Evolutionary conservation across 2,888 invertebrate species (phyloP).

Genomic region (Hydrotaea diabolus): DNA sequence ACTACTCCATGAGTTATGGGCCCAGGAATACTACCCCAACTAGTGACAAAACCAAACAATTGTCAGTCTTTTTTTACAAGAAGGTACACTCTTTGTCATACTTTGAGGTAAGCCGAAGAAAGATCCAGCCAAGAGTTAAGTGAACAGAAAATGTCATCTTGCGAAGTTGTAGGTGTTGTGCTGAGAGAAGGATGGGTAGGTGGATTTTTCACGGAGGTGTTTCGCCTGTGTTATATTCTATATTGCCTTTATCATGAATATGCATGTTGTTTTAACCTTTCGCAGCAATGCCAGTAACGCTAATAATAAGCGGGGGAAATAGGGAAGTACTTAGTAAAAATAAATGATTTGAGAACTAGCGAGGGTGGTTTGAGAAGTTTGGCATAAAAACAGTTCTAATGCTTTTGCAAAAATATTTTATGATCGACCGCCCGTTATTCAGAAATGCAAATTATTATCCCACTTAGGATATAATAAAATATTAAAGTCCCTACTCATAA

Average conservation of each 20-base stretch:
- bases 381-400: no score
- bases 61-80: conserved; percentile 28
- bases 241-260: conserved; percentile 1
- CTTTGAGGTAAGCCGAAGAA: conserved; percentile 1
- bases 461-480: no score
- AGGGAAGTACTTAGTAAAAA: conserved; percentile 51
- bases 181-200: conserved; percentile 52
- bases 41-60: conserved; percentile 49
- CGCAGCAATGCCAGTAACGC: conserved; percentile 37
- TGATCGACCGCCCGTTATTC: no score
- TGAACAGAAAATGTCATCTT: conserved; percentile 57
- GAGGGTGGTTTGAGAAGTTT: neutral
- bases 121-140: neutral
- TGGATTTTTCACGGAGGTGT: conserved; percentile 23
- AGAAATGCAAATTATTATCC: no score
- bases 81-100: conserved; percentile 28
- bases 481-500: no score
- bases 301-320: no score
- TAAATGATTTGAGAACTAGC: neutral
- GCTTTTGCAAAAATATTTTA: no score
- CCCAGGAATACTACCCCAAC: neutral
- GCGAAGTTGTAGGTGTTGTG: conserved; percentile 51
- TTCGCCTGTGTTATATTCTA: neutral
- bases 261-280: conserved; percentile 56
- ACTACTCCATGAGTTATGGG: no score